Evolutionary conservation across 2,797 vertebrate species (phyloP).

Genomic region (Manis pentadactyla): DNA sequence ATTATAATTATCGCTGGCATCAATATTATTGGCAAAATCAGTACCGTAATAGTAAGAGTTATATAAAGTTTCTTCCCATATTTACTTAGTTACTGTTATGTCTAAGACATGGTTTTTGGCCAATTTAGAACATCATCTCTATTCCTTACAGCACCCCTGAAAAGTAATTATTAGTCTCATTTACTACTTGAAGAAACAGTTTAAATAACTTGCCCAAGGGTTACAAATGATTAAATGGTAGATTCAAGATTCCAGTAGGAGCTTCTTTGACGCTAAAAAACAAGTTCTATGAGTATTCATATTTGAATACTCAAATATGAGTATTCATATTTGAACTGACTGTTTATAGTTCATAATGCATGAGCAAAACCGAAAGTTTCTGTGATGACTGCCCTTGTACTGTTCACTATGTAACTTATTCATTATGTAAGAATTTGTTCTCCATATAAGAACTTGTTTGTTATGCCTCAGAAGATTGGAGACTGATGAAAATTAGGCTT

Average conservation of each 20-base stretch:
- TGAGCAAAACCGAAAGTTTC: no score
- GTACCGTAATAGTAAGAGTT: background rate
- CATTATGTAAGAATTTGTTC: no score
- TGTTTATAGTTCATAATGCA: no score
- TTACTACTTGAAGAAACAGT: background rate
- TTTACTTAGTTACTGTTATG: background rate
- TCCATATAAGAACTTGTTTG: no score
- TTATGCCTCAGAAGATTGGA: no score
- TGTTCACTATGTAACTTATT: no score
- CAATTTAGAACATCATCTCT: background rate
- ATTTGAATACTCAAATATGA: no score
- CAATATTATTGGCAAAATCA: background rate
- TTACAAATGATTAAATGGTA: background rate
- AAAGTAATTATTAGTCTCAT: constrained; percentile 4
- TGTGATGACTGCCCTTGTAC: no score
- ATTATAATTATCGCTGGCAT: background rate
- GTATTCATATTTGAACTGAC: no score
- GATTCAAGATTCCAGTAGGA: background rate
- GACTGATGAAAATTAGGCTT: no score
- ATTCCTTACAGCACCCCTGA: background rate
- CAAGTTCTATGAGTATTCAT: no score
- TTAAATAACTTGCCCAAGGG: background rate
- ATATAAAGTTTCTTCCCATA: background rate
- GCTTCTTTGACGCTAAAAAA: background rate
- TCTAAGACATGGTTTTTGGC: background rate